Percentiles rank a stretch among this genome's conserved stretches.
Evolutionary conservation across 53 echinoderm and acorn worm species (phyloP).

Genomic region (Echinometra lucunter): DNA sequence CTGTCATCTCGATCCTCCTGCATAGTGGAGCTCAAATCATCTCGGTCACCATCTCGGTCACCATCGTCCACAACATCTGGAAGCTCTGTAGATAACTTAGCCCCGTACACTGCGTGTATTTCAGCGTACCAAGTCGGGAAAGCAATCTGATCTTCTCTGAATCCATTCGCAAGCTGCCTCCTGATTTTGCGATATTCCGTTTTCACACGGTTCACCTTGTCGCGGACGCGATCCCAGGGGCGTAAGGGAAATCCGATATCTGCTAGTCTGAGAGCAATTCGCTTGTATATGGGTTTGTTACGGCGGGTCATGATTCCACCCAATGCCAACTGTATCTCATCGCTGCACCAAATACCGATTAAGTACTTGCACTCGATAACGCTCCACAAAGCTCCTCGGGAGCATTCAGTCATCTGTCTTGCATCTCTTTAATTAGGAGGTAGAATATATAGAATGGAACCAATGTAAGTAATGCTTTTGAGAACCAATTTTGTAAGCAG

Average conservation of each 20-base stretch:
- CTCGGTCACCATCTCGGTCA: too few relatives aligned
- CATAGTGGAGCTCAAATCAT: conserved; percentile 11
- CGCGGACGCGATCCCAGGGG: conserved; percentile 14
- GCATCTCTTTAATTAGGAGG: not conserved
- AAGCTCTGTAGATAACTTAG: not conserved
- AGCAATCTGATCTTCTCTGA: not conserved
- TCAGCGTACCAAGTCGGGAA: not conserved
- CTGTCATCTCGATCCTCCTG: not conserved
- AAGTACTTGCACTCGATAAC: not conserved
- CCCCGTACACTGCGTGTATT: not conserved
- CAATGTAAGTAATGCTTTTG: not conserved
- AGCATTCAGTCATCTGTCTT: not conserved
- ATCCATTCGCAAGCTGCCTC: not conserved
- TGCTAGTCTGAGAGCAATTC: not conserved
- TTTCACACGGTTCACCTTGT: conserved; percentile 41
- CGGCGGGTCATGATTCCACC: not conserved
- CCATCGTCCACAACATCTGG: not conserved
- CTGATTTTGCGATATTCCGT: conserved; percentile 24
- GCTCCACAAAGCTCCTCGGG: conserved; percentile 11
- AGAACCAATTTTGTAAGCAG: too few relatives aligned
- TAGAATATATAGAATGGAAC: conserved; percentile 27
- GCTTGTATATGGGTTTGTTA: conserved; percentile 8
- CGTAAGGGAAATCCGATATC: not conserved
- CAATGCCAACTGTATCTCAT: not conserved
- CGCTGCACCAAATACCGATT: conserved; percentile 48